A percentile compares a stretch with the other conserved stretches of the same genome.
Conservation (phyloP, 2,113 vertebrate species). For the Nanorana parkeri region DNA sequence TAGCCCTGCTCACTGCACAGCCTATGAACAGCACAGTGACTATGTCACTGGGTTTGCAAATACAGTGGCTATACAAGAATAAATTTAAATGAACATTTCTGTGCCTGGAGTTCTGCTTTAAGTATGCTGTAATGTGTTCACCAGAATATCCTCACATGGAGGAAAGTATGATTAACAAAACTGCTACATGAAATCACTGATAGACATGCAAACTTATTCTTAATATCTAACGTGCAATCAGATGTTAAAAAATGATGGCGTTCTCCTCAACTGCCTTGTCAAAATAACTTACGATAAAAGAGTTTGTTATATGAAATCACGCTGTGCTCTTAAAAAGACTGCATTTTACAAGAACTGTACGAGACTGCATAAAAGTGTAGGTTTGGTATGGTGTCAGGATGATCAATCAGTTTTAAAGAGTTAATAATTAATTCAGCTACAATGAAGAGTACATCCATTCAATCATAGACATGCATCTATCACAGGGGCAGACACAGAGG, state of each 20-base stretch:
- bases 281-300: conserved; percentile 53
- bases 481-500: background rate
- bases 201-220: too few relatives aligned
- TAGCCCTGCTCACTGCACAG: too few relatives aligned
- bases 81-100: too few relatives aligned
- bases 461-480: background rate
- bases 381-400: conserved; percentile 45
- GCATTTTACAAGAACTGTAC: conserved; percentile 44
- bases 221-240: conserved; percentile 49
- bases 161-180: conserved; percentile 37
- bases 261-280: conserved; percentile 44
- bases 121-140: too few relatives aligned
- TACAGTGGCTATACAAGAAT: too few relatives aligned
- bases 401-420: conserved; percentile 24
- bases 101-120: too few relatives aligned
- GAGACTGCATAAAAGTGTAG: conserved; percentile 30
- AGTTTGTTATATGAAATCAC: conserved; percentile 49
- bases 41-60: too few relatives aligned
- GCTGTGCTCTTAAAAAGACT: conserved; percentile 34
- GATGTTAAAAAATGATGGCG: conserved; percentile 41
- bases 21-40: too few relatives aligned
- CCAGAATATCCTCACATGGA: conserved; percentile 32
- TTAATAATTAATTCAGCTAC: conserved; percentile 1
- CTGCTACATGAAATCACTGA: conserved; percentile 1
- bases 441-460: background rate